Percentiles rank a stretch among this genome's conserved stretches.
These are phyloP conservation scores for Orgyia antiqua DNA, from an alignment of 2,888 invertebrate genomes.

Conservation along the genomic window DNA sequence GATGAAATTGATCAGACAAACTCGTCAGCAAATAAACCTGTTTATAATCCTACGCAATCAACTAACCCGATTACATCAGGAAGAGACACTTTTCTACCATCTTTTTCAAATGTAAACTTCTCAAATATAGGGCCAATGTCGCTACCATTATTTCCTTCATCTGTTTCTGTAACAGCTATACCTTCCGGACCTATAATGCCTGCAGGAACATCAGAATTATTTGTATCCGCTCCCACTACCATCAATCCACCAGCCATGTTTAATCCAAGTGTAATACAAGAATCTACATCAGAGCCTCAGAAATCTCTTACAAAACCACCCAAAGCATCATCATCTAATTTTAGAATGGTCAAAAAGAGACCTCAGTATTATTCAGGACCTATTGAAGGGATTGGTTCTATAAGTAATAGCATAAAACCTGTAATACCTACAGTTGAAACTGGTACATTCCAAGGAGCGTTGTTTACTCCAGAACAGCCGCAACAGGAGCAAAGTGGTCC, in stretches of 20 bases:
- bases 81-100: not conserved
- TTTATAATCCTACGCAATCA: conserved; percentile 6
- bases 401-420: conserved; percentile 60
- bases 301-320: conserved; percentile 53
- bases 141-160: conserved; percentile 1
- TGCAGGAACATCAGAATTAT: not conserved
- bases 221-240: not conserved
- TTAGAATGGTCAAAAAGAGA: conserved; percentile 60
- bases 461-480: conserved; percentile 45
- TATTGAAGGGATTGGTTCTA: conserved; percentile 60
- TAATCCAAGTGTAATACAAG: not conserved
- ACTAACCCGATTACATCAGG: conserved; percentile 1
- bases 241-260: not conserved
- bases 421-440: conserved; percentile 38
- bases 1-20: conserved; percentile 5
- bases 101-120: not conserved
- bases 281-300: conserved; percentile 24
- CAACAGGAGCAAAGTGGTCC: conserved; percentile 10
- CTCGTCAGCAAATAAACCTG: not conserved
- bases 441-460: conserved; percentile 40
- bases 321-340: conserved; percentile 49
- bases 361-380: conserved; percentile 73
- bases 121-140: not conserved
- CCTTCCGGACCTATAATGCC: not conserved
- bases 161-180: not conserved